phyloP scores from a whole-genome alignment of 1,140 invertebrate species.

The Cardiocondyla obscurior region DNA sequence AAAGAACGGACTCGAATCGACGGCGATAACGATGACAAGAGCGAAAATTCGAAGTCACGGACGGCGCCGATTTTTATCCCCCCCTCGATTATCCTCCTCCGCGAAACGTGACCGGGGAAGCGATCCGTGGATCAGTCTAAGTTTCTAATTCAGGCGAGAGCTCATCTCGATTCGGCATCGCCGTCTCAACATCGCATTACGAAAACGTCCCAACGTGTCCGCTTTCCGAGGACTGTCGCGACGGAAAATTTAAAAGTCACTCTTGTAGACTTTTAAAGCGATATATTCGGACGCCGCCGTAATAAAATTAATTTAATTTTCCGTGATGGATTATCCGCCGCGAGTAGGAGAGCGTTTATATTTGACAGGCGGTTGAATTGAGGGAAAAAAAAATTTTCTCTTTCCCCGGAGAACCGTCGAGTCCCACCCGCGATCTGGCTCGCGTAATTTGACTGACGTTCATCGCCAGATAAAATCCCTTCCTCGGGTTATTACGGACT shows the following conservation, averaged over 20 bases:
- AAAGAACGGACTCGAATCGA: conserved; percentile 20
- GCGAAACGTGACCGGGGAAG: conserved; percentile 66
- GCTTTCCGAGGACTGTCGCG: background rate
- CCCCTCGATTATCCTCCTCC: conserved; percentile 67
- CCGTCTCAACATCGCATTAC: conserved; percentile 45
- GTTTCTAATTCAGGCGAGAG: conserved; percentile 27
- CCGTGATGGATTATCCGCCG: background rate
- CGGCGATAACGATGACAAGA: conserved; percentile 24
- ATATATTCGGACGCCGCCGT: background rate
- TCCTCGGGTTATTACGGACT: conserved; percentile 44
- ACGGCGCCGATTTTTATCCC: conserved; percentile 67
- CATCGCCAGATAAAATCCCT: conserved; percentile 39
- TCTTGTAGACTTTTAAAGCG: background rate
- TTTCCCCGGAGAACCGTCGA: background rate
- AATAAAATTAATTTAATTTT: background rate
- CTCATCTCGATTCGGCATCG: conserved; percentile 49
- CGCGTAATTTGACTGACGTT: conserved; percentile 50
- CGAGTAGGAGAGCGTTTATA: background rate
- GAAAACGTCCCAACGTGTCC: conserved; percentile 9
- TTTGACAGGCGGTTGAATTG: background rate
- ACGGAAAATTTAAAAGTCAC: conserved; percentile 5
- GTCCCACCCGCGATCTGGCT: background rate
- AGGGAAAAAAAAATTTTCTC: background rate
- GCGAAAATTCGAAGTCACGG: conserved; percentile 15
- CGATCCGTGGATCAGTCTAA: conserved; percentile 64